Base-by-base conservation (phyloP, 2,113 vertebrate genomes). In the Cardinalis cardinalis region DNA sequence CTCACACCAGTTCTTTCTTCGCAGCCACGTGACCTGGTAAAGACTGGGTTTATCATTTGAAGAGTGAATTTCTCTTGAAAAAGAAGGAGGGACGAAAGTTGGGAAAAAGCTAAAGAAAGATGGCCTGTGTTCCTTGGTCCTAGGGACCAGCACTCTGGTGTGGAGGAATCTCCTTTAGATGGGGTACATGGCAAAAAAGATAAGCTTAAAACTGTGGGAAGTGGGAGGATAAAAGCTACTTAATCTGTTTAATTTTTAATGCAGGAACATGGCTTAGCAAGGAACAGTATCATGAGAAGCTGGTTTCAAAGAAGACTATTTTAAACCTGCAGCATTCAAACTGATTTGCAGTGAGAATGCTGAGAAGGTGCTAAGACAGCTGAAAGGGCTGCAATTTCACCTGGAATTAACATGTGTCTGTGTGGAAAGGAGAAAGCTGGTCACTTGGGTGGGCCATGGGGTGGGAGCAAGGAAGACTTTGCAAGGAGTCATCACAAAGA, bases 371-470 rank as follows among this genome's bases (percentile, higher is more conserved):
- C 8, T 51, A 53, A 74, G 12, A 40, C 18, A 56, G 20, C 25
- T 1, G 2, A 43, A 34, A 7, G 26, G 11, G 4, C 14, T 63
- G 9, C 19, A 89, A 3, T 46, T 4, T 1, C 28, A 38, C 6
- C 34, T 18, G 18, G 13, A 18, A 14, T 0, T 0, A 52, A 9
- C 1, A 0, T 1, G 0, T 21, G 21, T 24, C 46, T 43, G 17
- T 7, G 25, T 53, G n/a, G 5, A 36, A 14, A 6, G 3, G 1
- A 16, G 5, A 43, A 72, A 17, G 14, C 5, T 23, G 14, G 9
- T 60, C 18, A 17, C 18, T 60, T 3, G 1, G 5, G 9, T 1
- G 0, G 13, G 20, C 16, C 19, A 18, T 1, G 0, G 7, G 3
- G 6, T 1, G 3, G 16, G 7, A 70, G 7, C 0, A 1, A 24